Evolutionary conservation across 2,797 vertebrate species (phyloP), one percentile per base, ranked within the genome.

Genomic region (Microtus agrestis): DNA sequence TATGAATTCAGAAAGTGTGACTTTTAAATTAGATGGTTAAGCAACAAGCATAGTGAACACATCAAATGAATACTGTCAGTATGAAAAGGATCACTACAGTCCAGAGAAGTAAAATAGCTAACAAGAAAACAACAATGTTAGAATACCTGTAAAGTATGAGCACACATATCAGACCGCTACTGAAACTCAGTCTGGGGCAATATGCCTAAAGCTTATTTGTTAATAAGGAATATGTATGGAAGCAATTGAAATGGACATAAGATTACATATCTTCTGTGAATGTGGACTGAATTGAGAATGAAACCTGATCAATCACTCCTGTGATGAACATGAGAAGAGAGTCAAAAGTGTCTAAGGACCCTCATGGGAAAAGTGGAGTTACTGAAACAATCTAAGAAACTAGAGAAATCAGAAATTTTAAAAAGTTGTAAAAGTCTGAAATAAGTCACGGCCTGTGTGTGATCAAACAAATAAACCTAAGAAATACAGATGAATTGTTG

Each of bases 371-470:
- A 90, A 82, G 10, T 29, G n/a, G 51, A 95, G 69, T 5, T 94
- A 4, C 12, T 67, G 27, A 88, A 87, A 95, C 56, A 92, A 48
- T 77, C 15, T 5, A 82, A 19, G n/a, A 12, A 59, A 91, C 25
- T 79, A 56, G 43, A 88, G 40, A 89, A 82, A 25, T 65, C 5
- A 76, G 13, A 11, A 46, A 54, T 88, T 86, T 91, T 77, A 48
- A 34, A 69, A 46, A 82, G 61, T 78, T 91, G 21, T 80, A 40
- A 95, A 90, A 65, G 27, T 88, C 15, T 81, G 29, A 85, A 96
- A 46, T 67, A 63, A 63, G 27, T 88, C 87, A 13, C 19, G 59
- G 25, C 61, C 43, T 71, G 27, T 59, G 46, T 73, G 21, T 73
- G 34, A 84, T 15, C 93, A 6, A 80, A 29, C 10, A 92, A 95